Percentiles rank a stretch among this genome's conserved stretches.
These are phyloP conservation scores for Panagrolaimus sp. DNA, from an alignment of 1,140 invertebrate species.

Conservation along the genomic window DNA sequence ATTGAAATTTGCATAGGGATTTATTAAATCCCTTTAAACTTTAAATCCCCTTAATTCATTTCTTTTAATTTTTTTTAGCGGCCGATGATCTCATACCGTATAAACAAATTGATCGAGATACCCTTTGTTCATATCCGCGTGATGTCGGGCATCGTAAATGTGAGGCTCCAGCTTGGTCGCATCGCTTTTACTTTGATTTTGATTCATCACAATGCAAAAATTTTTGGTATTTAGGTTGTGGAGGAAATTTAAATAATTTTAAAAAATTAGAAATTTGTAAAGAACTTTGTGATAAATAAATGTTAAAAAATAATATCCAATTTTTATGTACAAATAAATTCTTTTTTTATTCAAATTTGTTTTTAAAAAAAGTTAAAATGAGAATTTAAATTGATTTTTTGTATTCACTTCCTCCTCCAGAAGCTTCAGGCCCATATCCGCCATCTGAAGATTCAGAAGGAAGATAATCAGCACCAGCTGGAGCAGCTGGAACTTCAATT, in stretches of 20 bases:
- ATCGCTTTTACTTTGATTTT: slow-evolving; percentile 14
- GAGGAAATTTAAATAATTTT: slow-evolving; percentile 13
- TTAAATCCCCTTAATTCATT: too few species aligned
- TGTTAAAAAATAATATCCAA: too few species aligned
- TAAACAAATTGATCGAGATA: background rate
- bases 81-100: slow-evolving; percentile 2
- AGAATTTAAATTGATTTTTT: too few species aligned
- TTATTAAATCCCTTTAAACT: background rate
- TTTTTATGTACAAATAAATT: too few species aligned
- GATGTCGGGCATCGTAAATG: slow-evolving; percentile 6
- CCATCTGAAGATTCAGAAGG: too few species aligned
- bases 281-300: slow-evolving; percentile 1
- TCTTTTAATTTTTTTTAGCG: background rate
- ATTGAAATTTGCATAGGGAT: background rate
- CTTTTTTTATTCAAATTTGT: too few species aligned
- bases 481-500: too few species aligned
- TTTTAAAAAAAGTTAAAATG: too few species aligned
- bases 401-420: too few species aligned
- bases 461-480: too few species aligned
- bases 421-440: too few species aligned
- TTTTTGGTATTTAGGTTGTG: slow-evolving; percentile 11
- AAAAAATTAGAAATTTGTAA: slow-evolving; percentile 8
- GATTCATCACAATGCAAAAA: background rate
- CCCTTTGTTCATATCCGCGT: background rate
- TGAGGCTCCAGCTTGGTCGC: background rate